Base-by-base conservation (phyloP, 2,888 invertebrate genomes). In the Chelonus formosanus region DNA sequence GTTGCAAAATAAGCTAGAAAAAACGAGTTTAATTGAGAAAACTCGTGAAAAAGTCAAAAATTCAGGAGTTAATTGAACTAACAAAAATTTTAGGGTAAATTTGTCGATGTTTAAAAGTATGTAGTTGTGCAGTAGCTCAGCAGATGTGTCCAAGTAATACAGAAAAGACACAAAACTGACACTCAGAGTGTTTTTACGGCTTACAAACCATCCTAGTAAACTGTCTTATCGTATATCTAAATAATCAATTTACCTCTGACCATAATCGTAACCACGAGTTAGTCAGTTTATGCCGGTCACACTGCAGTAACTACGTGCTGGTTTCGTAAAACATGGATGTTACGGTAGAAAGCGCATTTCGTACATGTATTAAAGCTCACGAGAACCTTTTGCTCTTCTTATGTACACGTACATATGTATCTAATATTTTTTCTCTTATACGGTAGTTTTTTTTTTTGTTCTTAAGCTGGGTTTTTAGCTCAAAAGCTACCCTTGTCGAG, bases 241-340 rank as follows among this genome's bases (percentile, higher is more conserved):
- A 82, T 82, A 80, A 82, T 82, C 80, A 81, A 82, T 82, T 80
- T 79, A 78, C 77, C 73, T 72, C 74, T 71, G 73, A 75, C 80
- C 80, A 82, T 82, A 82, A 82, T 81, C 82, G 81, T 82, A 82
- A 81, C 80, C 78, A 76, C 77, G 80, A 80, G 81, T 80, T 79
- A 78, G 78, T 75, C 71, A 76, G 75, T 80, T 81, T 80, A 81
- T 76, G 76, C 66, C 61, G 69, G 69, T 72, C 68, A 63, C 65
- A 63, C 73, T 68, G 70, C 55, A 70, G 72, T 77, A 76, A 80
- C 76, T 76, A 76, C 76, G 76, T 71, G 75, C 73, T 64, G 66
- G 50, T 57, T 73, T 65, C 73, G 71, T 73, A 71, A 77, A 74
- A 70, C 74, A 77, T 78, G 75, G 77, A 78, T 78, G 78, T 79